Evolutionary conservation across 2,888 invertebrate genomes (phyloP).

Genomic region (Acleris emargana): DNA sequence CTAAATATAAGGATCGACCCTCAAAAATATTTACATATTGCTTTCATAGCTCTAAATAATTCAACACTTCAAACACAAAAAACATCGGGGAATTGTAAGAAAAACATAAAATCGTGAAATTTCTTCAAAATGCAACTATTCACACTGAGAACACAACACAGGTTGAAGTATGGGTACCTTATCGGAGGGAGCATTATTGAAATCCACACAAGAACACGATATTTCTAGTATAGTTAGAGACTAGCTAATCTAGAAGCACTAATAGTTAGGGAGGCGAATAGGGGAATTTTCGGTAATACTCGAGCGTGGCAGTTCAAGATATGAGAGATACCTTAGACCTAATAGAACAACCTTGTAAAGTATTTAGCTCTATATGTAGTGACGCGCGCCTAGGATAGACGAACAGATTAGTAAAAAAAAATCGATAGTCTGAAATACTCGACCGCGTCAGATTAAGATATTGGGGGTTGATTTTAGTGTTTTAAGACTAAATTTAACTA

Average conservation of each 20-base stretch:
- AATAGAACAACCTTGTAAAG: no score
- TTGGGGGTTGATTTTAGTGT: no score
- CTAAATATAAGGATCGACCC: background rate
- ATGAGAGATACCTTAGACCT: no score
- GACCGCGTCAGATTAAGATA: no score
- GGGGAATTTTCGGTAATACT: no score
- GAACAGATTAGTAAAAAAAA: no score
- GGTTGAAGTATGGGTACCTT: slow-evolving; percentile 29
- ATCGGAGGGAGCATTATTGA: slow-evolving; percentile 40
- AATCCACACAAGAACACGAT: slow-evolving; percentile 43
- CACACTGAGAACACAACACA: slow-evolving; percentile 38
- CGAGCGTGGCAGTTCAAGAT: no score
- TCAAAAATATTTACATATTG: slow-evolving; percentile 4
- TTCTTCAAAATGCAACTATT: slow-evolving; percentile 37
- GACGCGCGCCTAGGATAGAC: no score
- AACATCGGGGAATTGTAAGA: slow-evolving; percentile 25
- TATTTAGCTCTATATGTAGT: no score
- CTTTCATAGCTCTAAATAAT: slow-evolving; percentile 8
- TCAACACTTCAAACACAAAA: slow-evolving; percentile 15
- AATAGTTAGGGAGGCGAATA: no score
- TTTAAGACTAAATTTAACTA: no score
- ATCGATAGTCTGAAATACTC: no score
- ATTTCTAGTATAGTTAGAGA: slow-evolving; percentile 45
- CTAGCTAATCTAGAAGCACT: slow-evolving; percentile 50
- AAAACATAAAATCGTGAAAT: slow-evolving; percentile 12